Evolutionary conservation across 2,888 invertebrate genomes (phyloP).

Genomic region (Agonopterix alstromeriana): DNA sequence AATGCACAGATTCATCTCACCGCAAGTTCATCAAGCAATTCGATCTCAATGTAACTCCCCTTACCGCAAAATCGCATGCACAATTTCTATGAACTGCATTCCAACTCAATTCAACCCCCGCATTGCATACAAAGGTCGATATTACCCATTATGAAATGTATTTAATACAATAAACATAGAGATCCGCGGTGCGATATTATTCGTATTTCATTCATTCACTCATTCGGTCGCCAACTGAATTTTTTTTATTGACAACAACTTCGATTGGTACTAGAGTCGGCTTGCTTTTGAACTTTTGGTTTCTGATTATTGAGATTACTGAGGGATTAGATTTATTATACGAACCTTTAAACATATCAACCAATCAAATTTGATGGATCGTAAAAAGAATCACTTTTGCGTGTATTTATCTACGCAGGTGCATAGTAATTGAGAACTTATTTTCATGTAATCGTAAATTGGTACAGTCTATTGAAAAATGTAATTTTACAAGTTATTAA

Average conservation of each 20-base stretch:
- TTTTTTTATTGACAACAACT: constrained; percentile 46
- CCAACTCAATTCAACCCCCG: constrained; percentile 48
- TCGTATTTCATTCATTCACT: constrained; percentile 47
- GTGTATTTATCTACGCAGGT: constrained; percentile 2
- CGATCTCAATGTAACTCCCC: constrained; percentile 18
- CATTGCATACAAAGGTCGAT: constrained; percentile 44
- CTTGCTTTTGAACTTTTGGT: constrained; percentile 44
- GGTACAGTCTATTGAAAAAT: constrained; percentile 9
- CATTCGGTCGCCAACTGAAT: constrained; percentile 41
- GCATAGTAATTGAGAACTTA: not conserved
- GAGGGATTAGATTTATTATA: constrained; percentile 19
- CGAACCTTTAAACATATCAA: not conserved
- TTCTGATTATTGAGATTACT: constrained; percentile 24
- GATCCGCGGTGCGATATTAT: constrained; percentile 64
- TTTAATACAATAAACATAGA: constrained; percentile 60
- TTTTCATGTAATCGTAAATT: constrained; percentile 7
- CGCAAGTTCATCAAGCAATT: no score
- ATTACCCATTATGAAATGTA: constrained; percentile 47
- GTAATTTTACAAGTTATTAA: constrained; percentile 31
- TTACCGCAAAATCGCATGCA: constrained; percentile 21
- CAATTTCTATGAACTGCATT: constrained; percentile 29
- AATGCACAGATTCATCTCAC: no score
- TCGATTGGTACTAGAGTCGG: constrained; percentile 67
- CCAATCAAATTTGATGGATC: not conserved
- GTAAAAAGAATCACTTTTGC: not conserved